Evolutionary conservation across 1,140 invertebrate species (phyloP).

Genomic region (Apis mellifera): Amel_HAv3.1 CM009931.2:14273001-14273500

Average conservation of each 20-base stretch:
- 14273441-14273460: not conserved
- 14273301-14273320: not conserved
- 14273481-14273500: not conserved
- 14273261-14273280: slow-evolving; percentile 77
- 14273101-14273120: not conserved
- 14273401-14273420: not conserved
- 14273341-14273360: not conserved
- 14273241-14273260: slow-evolving; percentile 73
- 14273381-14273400: not conserved
- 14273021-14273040: not conserved
- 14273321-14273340: not conserved
- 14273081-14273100: not conserved
- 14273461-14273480: not conserved
- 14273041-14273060: not conserved
- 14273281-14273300: slow-evolving; percentile 22
- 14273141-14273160: not conserved
- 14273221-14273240: slow-evolving; percentile 77
- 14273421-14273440: slow-evolving; percentile 20
- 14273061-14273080: not conserved
- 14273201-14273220: slow-evolving; percentile 78
- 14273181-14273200: slow-evolving; percentile 44
- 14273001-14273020: not conserved
- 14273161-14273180: not conserved
- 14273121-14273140: too few species aligned
- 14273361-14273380: not conserved